These are phyloP conservation scores for Caenorhabditis wallacei DNA, from an alignment of 2,888 invertebrate species.

Conservation along the genomic window DNA sequence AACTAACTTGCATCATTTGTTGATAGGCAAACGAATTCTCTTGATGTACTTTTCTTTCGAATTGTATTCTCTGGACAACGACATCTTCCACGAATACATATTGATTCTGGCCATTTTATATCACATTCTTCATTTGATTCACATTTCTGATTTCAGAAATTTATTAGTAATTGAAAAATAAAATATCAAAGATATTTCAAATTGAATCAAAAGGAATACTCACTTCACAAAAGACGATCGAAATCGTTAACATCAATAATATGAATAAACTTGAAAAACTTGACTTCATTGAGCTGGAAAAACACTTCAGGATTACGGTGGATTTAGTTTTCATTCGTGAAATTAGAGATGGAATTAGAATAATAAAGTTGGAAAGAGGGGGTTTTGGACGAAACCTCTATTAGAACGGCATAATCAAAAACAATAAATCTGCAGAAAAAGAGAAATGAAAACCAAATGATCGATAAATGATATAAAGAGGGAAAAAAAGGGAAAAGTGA, in stretches of 20 bases:
- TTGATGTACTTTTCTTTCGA: constrained; percentile 64
- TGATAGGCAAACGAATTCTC: constrained; percentile 74
- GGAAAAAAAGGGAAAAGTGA: constrained; percentile 13
- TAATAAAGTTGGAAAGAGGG: no score
- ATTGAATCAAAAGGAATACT: background rate
- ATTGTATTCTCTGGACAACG: constrained; percentile 73
- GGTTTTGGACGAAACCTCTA: background rate
- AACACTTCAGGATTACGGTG: no score
- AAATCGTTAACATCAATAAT: constrained; percentile 24
- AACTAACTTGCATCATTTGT: constrained; percentile 73
- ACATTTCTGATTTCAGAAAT: constrained; percentile 57
- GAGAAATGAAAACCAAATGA: background rate
- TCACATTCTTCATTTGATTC: constrained; percentile 61
- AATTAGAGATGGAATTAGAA: no score
- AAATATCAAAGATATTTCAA: no score
- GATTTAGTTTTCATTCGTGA: no score
- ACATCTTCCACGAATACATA: constrained; percentile 68
- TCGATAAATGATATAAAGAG: constrained; percentile 19
- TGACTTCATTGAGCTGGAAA: constrained; percentile 20
- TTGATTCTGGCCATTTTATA: constrained; percentile 65
- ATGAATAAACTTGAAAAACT: constrained; percentile 14
- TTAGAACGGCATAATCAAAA: background rate
- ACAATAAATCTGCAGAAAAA: background rate
- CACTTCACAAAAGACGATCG: background rate
- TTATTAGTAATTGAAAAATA: background rate